phyloP scores from a whole-genome alignment of 2,888 invertebrate species.

The Drosophila anomelani region DNA sequence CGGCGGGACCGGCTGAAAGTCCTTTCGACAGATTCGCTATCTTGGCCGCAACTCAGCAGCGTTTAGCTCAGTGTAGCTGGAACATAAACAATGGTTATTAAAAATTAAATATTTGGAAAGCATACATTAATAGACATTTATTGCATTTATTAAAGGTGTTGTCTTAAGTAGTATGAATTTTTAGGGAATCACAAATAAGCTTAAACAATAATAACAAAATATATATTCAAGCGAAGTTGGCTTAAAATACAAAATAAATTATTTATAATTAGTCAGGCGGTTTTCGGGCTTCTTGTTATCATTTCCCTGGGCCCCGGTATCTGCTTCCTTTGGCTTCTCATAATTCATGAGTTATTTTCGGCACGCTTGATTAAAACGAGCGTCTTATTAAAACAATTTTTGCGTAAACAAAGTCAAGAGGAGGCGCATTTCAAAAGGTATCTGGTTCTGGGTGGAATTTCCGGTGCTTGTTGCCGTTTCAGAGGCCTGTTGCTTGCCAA shows the following conservation, averaged over 20 bases:
- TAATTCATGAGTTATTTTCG: conserved; percentile 57
- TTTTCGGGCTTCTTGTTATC: conserved; percentile 14
- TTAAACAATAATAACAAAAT: background rate
- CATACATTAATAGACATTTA: background rate
- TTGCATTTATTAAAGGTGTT: background rate
- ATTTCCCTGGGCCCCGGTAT: conserved; percentile 2
- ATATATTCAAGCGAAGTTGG: background rate
- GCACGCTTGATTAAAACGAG: conserved; percentile 67
- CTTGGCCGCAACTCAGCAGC: conserved; percentile 58
- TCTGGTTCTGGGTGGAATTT: conserved; percentile 17
- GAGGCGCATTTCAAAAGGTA: background rate
- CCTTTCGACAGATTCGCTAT: conserved; percentile 69
- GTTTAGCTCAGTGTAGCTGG: conserved; percentile 20
- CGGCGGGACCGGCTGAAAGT: conserved; percentile 75
- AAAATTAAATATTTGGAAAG: background rate
- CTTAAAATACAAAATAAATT: conserved; percentile 33
- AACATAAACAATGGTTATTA: conserved; percentile 11
- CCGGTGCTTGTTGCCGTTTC: conserved; percentile 3
- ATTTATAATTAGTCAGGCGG: conserved; percentile 46
- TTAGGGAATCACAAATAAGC: background rate
- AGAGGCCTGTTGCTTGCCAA: conserved; percentile 50
- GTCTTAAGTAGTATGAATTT: too few species aligned
- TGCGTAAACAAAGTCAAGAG: conserved; percentile 42
- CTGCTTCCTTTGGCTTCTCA: conserved; percentile 16
- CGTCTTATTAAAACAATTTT: conserved; percentile 57